These are phyloP conservation scores for Hypotaenidia philippensis DNA, from an alignment of 2,797 vertebrate genomes.

Conservation along the genomic window DNA sequence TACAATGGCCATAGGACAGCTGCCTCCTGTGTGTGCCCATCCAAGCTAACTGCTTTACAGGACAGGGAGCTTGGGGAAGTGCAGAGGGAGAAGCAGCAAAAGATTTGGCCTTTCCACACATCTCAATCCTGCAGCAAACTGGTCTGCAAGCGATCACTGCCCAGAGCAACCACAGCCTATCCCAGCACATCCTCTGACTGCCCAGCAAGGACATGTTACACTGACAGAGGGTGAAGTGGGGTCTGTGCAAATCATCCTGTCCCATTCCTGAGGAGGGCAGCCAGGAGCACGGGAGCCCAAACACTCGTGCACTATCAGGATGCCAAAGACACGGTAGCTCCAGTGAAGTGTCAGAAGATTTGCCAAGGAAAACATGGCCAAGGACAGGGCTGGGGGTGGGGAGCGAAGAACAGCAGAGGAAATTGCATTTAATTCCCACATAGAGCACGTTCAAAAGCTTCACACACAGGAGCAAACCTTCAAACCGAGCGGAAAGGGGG, in stretches of 20 bases:
- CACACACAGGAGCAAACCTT: background rate
- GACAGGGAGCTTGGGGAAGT: background rate
- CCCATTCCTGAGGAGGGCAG: conserved; percentile 28
- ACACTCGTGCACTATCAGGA: conserved; percentile 1
- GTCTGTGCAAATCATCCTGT: background rate
- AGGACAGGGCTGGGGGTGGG: background rate
- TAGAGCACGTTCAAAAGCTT: conserved; percentile 28
- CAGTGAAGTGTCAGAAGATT: conserved; percentile 31
- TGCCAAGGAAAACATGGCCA: conserved; percentile 72
- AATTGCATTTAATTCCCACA: conserved; percentile 35
- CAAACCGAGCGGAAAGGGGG: background rate
- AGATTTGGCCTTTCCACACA: background rate
- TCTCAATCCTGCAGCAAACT: background rate
- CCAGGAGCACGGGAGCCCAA: conserved; percentile 11
- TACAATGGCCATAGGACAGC: background rate
- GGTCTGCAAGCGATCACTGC: background rate
- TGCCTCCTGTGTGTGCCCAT: background rate
- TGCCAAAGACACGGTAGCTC: conserved; percentile 39
- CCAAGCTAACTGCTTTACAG: background rate
- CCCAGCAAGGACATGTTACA: background rate
- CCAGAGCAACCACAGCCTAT: background rate
- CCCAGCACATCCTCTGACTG: background rate
- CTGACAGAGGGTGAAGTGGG: background rate
- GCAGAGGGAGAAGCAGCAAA: background rate
- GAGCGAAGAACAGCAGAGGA: conserved; percentile 18